Percentiles rank a stretch among this genome's conserved stretches.
phyloP scores from a whole-genome alignment of 1,140 invertebrate species.

The Drosophila carrolli region DNA sequence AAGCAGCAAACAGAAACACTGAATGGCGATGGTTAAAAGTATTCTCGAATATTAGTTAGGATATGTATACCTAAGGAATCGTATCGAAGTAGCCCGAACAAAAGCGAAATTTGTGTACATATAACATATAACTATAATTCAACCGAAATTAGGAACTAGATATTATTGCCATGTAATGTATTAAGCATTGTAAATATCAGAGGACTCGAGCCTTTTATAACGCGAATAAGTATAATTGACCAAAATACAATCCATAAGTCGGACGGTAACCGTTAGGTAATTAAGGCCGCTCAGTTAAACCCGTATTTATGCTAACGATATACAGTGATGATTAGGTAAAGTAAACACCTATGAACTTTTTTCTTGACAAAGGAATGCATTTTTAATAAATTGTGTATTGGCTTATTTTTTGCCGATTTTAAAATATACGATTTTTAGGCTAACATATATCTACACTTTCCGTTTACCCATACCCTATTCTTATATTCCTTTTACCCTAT shows the following conservation, averaged over 20 bases:
- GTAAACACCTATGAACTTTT: neutral
- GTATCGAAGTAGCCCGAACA: constrained; percentile 38
- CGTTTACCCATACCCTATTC: neutral
- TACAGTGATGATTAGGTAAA: constrained; percentile 23
- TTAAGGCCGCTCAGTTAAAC: constrained; percentile 15
- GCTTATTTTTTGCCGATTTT: neutral
- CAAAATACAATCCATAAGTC: constrained; percentile 49
- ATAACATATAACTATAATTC: constrained; percentile 29
- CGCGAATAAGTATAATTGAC: constrained; percentile 32
- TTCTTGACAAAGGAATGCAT: constrained; percentile 12
- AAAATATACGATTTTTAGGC: neutral
- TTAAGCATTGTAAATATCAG: constrained; percentile 49
- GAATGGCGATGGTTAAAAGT: constrained; percentile 30
- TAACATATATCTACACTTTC: constrained; percentile 4
- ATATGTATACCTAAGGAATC: constrained; percentile 14
- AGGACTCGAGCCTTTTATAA: constrained; percentile 17
- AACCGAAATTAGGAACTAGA: constrained; percentile 32
- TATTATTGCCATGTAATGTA: constrained; percentile 53
- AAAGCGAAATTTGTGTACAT: constrained; percentile 31
- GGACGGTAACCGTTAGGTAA: constrained; percentile 17
- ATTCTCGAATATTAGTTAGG: constrained; percentile 57
- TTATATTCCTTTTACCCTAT: neutral
- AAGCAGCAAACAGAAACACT: constrained; percentile 12
- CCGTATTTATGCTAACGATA: constrained; percentile 16
- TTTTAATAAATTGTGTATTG: constrained; percentile 2